phyloP scores from a whole-genome alignment of 2,888 invertebrate species.

The Brenthis hecate region DNA sequence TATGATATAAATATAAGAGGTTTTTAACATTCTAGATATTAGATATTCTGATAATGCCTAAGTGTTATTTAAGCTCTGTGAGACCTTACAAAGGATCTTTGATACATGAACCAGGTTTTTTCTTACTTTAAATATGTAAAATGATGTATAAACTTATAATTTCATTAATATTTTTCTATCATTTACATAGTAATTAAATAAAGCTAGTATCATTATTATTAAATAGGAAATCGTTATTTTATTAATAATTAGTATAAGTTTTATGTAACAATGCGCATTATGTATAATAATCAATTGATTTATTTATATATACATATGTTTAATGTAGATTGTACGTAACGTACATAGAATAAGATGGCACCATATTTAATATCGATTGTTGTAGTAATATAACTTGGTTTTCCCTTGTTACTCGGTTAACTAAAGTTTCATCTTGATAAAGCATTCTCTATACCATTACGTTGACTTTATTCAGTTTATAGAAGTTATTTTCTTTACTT shows the following conservation, averaged over 20 bases:
- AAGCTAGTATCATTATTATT: no score
- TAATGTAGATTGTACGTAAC: not conserved
- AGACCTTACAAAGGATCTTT: conserved; percentile 56
- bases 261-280: no score
- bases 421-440: conserved; percentile 5
- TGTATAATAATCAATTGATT: no score
- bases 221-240: no score
- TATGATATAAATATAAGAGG: conserved; percentile 23
- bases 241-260: no score
- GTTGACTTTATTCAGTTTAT: no score
- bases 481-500: not conserved
- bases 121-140: conserved; percentile 20
- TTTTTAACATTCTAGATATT: conserved; percentile 21
- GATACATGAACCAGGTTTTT: conserved; percentile 62
- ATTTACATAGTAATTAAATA: not conserved
- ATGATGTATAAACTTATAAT: not conserved
- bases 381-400: conserved; percentile 3
- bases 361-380: conserved; percentile 8
- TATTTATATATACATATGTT: not conserved
- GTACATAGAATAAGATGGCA: not conserved
- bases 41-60: conserved; percentile 59
- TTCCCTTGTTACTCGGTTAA: conserved; percentile 8
- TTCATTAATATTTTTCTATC: not conserved
- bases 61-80: conserved; percentile 68
- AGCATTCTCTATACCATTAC: not conserved